Percentiles rank a stretch among this genome's conserved stretches.
These are phyloP conservation scores for Marcusenius ussheri DNA, from an alignment of 2,113 vertebrate genomes.

Conservation along the genomic window DNA sequence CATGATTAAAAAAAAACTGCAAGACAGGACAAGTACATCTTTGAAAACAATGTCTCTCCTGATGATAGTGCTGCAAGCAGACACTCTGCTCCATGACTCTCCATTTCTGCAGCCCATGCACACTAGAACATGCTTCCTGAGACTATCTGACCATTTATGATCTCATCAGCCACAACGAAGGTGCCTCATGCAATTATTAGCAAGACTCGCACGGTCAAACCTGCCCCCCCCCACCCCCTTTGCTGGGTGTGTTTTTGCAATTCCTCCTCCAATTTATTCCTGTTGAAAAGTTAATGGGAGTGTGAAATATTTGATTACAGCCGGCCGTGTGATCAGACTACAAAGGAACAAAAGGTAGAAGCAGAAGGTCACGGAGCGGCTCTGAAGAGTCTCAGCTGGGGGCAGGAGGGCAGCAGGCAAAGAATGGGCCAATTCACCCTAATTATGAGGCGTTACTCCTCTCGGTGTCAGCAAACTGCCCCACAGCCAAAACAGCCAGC, in stretches of 20 bases:
- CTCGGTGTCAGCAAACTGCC: background rate
- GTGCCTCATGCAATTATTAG: background rate
- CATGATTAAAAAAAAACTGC: background rate
- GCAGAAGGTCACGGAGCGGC: background rate
- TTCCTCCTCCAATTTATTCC: conserved; percentile 12
- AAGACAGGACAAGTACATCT: background rate
- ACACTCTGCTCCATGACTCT: background rate
- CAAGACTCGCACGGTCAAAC: background rate
- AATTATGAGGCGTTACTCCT: conserved; percentile 4
- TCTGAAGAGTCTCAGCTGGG: conserved; percentile 4
- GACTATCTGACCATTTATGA: background rate
- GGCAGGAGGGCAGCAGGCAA: background rate
- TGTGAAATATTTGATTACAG: conserved; percentile 20
- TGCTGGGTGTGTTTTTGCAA: background rate
- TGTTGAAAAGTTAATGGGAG: conserved; percentile 12
- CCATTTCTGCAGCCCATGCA: background rate
- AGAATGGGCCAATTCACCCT: background rate
- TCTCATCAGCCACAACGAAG: background rate
- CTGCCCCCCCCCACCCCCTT: background rate
- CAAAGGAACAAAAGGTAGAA: conserved; percentile 6
- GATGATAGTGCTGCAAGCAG: background rate
- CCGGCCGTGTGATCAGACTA: background rate
- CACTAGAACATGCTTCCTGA: background rate
- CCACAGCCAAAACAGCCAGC: background rate
- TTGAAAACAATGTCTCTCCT: background rate